Conservation (phyloP, 2,888 invertebrate species). For the Ganaspis brasiliensis region DNA sequence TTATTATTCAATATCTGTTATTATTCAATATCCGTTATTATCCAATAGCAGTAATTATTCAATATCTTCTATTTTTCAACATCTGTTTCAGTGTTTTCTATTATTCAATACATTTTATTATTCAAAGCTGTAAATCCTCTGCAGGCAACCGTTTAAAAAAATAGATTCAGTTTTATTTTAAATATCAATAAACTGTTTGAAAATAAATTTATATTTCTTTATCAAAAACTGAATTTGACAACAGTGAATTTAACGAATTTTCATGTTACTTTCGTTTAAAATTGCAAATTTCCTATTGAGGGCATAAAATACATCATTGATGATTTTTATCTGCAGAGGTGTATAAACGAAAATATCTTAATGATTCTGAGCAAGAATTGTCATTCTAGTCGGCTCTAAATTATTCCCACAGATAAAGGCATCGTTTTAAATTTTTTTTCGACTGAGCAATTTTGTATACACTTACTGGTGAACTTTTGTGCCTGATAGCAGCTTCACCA, state of each 20-base stretch:
- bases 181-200: too few relatives aligned
- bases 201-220: background rate
- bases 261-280: background rate
- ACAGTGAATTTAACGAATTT: background rate
- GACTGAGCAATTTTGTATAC: constrained; percentile 56
- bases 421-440: constrained; percentile 41
- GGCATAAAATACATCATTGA: background rate
- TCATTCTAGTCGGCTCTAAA: constrained; percentile 3
- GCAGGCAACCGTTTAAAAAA: too few relatives aligned
- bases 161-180: too few relatives aligned
- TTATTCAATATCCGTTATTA: too few relatives aligned
- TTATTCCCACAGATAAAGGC: background rate
- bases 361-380: background rate
- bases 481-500: constrained; percentile 6
- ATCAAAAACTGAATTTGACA: background rate
- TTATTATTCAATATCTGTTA: too few relatives aligned
- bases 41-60: too few relatives aligned
- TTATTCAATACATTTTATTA: too few relatives aligned
- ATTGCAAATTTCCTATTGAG: background rate
- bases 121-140: too few relatives aligned
- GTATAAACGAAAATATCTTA: background rate
- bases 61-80: too few relatives aligned
- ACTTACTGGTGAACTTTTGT: constrained; percentile 52
- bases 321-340: constrained; percentile 3
- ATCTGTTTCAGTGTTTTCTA: too few relatives aligned